phyloP scores from a whole-genome alignment of 2,888 invertebrate genomes.

The Biston betularia region DNA sequence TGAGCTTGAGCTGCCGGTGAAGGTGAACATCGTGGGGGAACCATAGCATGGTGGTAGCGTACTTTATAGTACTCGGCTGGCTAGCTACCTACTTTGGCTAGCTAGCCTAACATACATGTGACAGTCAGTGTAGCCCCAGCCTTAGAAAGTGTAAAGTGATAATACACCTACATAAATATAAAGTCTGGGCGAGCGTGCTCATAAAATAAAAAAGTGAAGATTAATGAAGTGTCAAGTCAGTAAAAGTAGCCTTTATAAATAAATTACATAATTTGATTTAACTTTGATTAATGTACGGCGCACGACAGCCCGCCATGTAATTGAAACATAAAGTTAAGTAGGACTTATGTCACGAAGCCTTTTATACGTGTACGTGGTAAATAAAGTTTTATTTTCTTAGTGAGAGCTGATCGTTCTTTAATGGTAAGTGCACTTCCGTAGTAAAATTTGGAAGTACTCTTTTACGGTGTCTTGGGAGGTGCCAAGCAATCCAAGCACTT shows the following conservation, averaged over 20 bases:
- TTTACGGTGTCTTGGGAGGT: not conserved
- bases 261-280: conserved; percentile 22
- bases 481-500: not conserved
- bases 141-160: not conserved
- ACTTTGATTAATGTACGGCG: conserved; percentile 21
- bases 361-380: conserved; percentile 11
- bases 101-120: too few relatives aligned
- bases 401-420: conserved; percentile 7
- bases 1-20: too few relatives aligned
- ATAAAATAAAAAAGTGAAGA: conserved; percentile 19
- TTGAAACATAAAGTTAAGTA: conserved; percentile 23
- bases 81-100: too few relatives aligned
- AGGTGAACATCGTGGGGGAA: too few relatives aligned
- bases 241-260: conserved; percentile 22
- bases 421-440: conserved; percentile 14
- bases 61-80: too few relatives aligned
- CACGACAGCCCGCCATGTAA: conserved; percentile 19
- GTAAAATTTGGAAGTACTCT: conserved; percentile 7
- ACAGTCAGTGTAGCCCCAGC: not conserved
- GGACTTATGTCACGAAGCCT: conserved; percentile 8
- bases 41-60: too few relatives aligned
- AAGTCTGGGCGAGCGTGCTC: not conserved
- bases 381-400: conserved; percentile 15
- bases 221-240: conserved; percentile 21
- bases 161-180: not conserved